Evolutionary conservation across 2,797 vertebrate genomes (phyloP).

Genomic region (Gouania willdenowi): DNA sequence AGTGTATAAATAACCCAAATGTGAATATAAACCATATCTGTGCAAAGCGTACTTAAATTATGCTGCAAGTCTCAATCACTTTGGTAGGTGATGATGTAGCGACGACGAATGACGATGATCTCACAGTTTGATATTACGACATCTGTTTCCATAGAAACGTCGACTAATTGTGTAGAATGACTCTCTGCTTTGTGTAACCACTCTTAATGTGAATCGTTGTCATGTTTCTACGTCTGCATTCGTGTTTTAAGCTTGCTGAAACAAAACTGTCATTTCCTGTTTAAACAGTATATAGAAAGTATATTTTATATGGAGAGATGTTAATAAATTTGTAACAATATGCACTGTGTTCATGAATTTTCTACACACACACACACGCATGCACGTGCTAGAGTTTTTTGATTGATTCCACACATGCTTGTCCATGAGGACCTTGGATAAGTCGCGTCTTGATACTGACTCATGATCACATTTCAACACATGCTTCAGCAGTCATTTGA

Average conservation of each 20-base stretch:
- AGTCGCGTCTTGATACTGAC: neutral
- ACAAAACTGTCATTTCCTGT: slow-evolving; percentile 26
- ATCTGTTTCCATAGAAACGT: too few species aligned
- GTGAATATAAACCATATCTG: slow-evolving; percentile 52
- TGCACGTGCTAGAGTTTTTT: slow-evolving; percentile 2
- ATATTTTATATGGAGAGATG: slow-evolving; percentile 51
- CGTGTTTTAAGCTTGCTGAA: slow-evolving; percentile 50
- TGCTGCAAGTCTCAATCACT: slow-evolving; percentile 35
- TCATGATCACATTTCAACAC: slow-evolving; percentile 3
- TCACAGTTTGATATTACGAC: too few species aligned
- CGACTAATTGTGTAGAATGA: too few species aligned
- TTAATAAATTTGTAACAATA: slow-evolving; percentile 64
- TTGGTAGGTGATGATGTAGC: slow-evolving; percentile 41
- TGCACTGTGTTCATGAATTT: neutral
- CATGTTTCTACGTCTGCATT: slow-evolving; percentile 14
- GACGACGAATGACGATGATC: slow-evolving; percentile 12
- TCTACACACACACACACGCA: neutral
- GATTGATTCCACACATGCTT: slow-evolving; percentile 13
- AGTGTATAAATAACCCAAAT: slow-evolving; percentile 45
- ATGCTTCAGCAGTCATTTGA: neutral
- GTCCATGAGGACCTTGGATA: slow-evolving; percentile 2
- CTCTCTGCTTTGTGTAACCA: slow-evolving; percentile 12
- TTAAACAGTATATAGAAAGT: slow-evolving; percentile 28
- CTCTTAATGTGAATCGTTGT: slow-evolving; percentile 19
- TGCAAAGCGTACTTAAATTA: slow-evolving; percentile 68